Evolutionary conservation across 2,113 vertebrate genomes (phyloP).

Genomic region (Tenrec ecaudatus): DNA sequence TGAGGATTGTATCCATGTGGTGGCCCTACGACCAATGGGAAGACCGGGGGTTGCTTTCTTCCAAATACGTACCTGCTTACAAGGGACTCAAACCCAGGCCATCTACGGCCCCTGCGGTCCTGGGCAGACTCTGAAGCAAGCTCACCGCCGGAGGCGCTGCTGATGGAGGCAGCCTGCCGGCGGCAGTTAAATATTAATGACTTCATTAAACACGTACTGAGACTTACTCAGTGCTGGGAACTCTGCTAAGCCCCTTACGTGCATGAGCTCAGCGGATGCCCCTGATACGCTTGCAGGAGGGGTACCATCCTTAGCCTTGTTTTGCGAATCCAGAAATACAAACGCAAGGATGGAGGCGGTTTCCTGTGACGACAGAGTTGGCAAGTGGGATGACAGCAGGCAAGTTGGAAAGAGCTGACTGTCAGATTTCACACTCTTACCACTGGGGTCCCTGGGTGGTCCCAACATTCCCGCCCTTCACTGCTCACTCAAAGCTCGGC

Average conservation of each 20-base stretch:
- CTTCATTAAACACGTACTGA: slow-evolving; percentile 20
- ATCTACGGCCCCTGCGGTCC: background rate
- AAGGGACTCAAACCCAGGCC: background rate
- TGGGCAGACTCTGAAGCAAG: background rate
- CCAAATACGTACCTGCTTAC: slow-evolving; percentile 2
- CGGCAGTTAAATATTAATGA: slow-evolving; percentile 55
- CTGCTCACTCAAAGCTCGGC: background rate
- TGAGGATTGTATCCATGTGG: background rate
- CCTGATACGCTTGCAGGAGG: background rate
- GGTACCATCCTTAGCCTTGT: background rate
- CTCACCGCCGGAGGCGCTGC: background rate
- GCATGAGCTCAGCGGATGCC: background rate
- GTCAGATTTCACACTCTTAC: background rate
- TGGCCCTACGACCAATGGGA: no score
- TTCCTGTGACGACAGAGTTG: background rate
- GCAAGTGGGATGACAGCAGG: background rate
- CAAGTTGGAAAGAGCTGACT: background rate
- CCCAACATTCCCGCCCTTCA: background rate
- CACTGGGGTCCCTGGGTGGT: background rate
- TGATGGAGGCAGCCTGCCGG: background rate
- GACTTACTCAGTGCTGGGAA: slow-evolving; percentile 40
- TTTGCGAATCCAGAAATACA: background rate
- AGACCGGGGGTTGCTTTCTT: background rate
- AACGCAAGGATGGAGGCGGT: background rate
- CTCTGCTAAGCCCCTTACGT: background rate